Percentiles rank a stretch among this genome's conserved stretches.
Conservation (phyloP, 1,140 invertebrate species). For the Tenebrio molitor region DNA sequence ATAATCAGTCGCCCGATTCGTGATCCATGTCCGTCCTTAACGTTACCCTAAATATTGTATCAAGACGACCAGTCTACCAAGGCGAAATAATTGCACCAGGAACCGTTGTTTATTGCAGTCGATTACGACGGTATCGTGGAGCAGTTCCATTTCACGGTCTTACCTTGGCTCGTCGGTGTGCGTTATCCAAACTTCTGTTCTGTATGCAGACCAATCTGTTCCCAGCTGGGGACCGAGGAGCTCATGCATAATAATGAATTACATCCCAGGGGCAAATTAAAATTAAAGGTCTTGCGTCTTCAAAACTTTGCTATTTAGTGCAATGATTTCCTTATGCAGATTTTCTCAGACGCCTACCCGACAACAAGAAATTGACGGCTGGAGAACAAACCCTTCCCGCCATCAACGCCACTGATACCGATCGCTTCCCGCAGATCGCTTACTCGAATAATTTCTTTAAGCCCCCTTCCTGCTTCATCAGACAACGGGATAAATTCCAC, state of each 20-base stretch:
- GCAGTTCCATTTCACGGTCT: conserved; percentile 56
- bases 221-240: conserved; percentile 57
- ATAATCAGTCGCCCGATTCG: conserved; percentile 42
- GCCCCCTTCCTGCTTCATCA: conserved; percentile 11
- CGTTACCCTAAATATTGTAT: conserved; percentile 52
- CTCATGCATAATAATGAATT: conserved; percentile 69
- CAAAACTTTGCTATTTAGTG: conserved; percentile 67
- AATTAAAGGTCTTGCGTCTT: conserved; percentile 66
- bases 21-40: conserved; percentile 33
- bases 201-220: conserved; percentile 64
- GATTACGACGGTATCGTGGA: conserved; percentile 51
- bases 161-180: conserved; percentile 48
- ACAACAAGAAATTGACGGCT: conserved; percentile 7
- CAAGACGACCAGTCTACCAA: conserved; percentile 29
- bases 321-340: conserved; percentile 66
- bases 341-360: conserved; percentile 51
- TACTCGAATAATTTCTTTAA: conserved; percentile 30
- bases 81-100: conserved; percentile 51
- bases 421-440: conserved; percentile 27
- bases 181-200: conserved; percentile 63
- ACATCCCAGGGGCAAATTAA: conserved; percentile 67
- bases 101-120: conserved; percentile 56
- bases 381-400: background rate
- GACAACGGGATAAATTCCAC: conserved; percentile 19
- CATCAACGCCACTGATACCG: background rate